A percentile compares a stretch with the other conserved stretches of the same genome.
Conservation (phyloP, 2,888 invertebrate species). For the Busseola fusca region DNA sequence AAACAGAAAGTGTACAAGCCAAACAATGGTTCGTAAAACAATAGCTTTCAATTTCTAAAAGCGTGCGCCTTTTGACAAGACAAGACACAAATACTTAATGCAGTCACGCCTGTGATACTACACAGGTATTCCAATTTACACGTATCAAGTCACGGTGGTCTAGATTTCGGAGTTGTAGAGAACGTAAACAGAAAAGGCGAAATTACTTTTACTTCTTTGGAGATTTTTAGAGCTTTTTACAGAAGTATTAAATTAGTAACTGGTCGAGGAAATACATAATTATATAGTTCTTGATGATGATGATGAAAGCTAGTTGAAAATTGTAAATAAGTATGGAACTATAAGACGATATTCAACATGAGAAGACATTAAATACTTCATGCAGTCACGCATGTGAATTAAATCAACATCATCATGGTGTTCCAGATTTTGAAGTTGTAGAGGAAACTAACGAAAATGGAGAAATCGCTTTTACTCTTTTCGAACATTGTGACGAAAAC, state of each 20-base stretch:
- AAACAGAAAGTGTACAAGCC: slow-evolving; percentile 57
- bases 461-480: background rate
- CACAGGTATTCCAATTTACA: slow-evolving; percentile 46
- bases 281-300: background rate
- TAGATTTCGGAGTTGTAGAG: slow-evolving; percentile 19
- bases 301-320: background rate
- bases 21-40: slow-evolving; percentile 61
- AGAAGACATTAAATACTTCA: slow-evolving; percentile 42
- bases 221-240: background rate
- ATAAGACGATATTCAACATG: slow-evolving; percentile 9
- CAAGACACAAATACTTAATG: slow-evolving; percentile 56
- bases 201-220: slow-evolving; percentile 1
- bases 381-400: background rate
- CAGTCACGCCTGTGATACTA: slow-evolving; percentile 36
- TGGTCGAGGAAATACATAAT: background rate
- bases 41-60: slow-evolving; percentile 65
- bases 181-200: background rate
- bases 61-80: slow-evolving; percentile 46
- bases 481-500: background rate
- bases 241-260: background rate
- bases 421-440: no score
- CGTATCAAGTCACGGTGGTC: slow-evolving; percentile 28
- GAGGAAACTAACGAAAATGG: no score
- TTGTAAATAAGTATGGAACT: background rate
- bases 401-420: background rate